Percentiles rank a stretch among this genome's conserved stretches.
Conservation (phyloP, 2,113 vertebrate genomes). For the Dolichallabes microphthalmus region DNA sequence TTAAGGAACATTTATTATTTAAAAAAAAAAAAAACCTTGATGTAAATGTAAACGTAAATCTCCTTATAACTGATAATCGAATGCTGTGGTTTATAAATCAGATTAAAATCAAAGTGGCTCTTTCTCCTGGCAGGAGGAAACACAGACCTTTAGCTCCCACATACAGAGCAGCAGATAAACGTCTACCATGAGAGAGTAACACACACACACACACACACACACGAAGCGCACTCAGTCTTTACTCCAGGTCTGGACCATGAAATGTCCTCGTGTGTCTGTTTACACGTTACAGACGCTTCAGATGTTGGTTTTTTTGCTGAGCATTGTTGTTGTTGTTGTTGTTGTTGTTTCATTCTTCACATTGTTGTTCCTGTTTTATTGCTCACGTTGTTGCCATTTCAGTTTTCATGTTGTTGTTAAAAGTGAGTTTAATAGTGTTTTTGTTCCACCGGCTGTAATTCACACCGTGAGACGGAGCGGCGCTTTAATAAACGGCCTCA, state of each 20-base stretch:
- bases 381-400: neutral
- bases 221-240: neutral
- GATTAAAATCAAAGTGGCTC: neutral
- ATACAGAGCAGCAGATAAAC: neutral
- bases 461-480: neutral
- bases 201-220: too few species aligned
- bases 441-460: neutral
- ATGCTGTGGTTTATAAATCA: neutral
- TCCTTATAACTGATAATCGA: neutral
- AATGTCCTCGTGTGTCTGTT: neutral
- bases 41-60: neutral
- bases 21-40: neutral
- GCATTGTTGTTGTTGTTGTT: neutral
- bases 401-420: neutral
- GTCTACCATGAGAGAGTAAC: neutral
- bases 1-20: neutral
- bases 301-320: neutral
- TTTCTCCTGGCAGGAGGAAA: neutral
- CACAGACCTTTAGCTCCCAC: neutral
- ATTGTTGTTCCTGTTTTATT: too few species aligned
- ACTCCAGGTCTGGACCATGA: neutral
- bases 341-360: too few species aligned
- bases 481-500: slow-evolving; percentile 7
- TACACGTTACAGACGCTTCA: neutral
- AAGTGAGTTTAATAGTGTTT: neutral